Evolutionary conservation across 1,140 invertebrate species (phyloP).

Genomic region (Ylistrum balloti): DNA sequence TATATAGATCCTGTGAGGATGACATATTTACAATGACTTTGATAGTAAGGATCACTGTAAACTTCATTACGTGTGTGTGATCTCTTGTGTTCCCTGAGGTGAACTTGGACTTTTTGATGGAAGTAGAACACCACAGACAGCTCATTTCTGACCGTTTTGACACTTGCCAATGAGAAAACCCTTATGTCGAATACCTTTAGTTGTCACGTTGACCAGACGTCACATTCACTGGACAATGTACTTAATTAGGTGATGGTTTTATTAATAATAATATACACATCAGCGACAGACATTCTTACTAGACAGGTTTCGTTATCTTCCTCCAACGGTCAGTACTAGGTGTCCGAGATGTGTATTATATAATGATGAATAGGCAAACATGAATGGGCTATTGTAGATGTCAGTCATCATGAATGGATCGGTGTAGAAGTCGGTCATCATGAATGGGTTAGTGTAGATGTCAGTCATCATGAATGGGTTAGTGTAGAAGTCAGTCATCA

Average conservation of each 20-base stretch:
- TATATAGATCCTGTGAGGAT: too few species aligned
- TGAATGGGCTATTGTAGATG: too few species aligned
- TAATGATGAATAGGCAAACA: too few species aligned
- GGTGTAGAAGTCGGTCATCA: too few species aligned
- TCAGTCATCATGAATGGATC: too few species aligned
- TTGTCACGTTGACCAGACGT: background rate
- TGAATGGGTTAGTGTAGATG: too few species aligned
- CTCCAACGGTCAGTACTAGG: background rate
- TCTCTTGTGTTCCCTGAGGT: background rate
- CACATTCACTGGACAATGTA: background rate
- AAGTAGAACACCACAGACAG: background rate
- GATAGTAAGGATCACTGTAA: too few species aligned
- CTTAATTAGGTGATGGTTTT: slow-evolving; percentile 14
- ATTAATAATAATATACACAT: background rate
- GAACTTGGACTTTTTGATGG: background rate
- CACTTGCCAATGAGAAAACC: background rate
- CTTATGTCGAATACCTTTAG: background rate
- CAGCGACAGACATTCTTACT: background rate
- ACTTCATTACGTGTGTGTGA: too few species aligned
- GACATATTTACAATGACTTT: too few species aligned
- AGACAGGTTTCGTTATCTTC: background rate
- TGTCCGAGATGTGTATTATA: too few species aligned
- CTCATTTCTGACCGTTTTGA: background rate
- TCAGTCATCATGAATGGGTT: too few species aligned
- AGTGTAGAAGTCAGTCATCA: too few species aligned